Evolutionary conservation across 2,888 invertebrate species (phyloP), one percentile per base, ranked within the genome.

Genomic region (Cyaniris semiargus): DNA sequence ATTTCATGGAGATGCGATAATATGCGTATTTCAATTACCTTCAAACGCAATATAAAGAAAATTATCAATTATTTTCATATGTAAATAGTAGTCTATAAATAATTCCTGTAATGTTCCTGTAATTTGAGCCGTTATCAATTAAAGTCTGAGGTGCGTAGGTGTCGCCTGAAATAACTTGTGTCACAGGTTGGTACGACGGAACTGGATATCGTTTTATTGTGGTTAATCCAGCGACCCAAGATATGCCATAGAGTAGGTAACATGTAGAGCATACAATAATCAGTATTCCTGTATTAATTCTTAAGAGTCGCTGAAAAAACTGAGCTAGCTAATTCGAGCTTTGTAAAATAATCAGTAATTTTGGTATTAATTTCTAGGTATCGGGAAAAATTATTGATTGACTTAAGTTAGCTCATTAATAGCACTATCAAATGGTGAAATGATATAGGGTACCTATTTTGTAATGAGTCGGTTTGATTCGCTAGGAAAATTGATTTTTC

Each of bases 61-160:
- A 56, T 56, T 8, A 58, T 53, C 5, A 8, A 21, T 23, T 10
- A 13, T 60, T 56, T 15, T 31, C 31, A 75, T 56, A 31, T 23
- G n/a, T 44, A 44, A 44, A 38, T 8, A 10, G 38, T 53, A 76
- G 15, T 79, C 80, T 82, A 83, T 79, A 76, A 83, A 86, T 86
- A 86, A 86, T 87, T 84, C 80, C 83, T 87, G 90, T 89, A 90
- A 90, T 85, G 86, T 87, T 84, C 81, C 82, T 87, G 90, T 89
- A 90, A 90, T 85, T 78, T 83, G 84, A 90, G 83, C 86, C 86
- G 85, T 81, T 83, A 89, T 88, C 84, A 89, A 90, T 91, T 89
- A 88, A 89, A 83, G 82, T 81, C 78, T 80, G 80, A 79, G 80
- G 80, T 82, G 80, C 79, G 78, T 79, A 80, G 80, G 82, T 79